phyloP scores from a whole-genome alignment of 2,888 invertebrate species.

The Calephelis perditalis region DNA sequence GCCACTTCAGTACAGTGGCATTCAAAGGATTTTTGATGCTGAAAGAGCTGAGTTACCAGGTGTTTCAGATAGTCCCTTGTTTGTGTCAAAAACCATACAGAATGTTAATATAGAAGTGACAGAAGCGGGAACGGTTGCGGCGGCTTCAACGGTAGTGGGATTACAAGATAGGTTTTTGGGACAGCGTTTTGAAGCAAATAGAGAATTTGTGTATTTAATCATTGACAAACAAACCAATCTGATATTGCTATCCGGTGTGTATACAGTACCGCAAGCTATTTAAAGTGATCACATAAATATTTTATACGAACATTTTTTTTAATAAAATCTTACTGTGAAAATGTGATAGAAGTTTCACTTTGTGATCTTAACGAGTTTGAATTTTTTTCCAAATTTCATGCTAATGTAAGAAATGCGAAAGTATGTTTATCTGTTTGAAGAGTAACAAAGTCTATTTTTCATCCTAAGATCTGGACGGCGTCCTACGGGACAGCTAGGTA shows the following conservation, averaged over 20 bases:
- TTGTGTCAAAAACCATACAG: constrained; percentile 81
- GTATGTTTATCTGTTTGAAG: too few species aligned
- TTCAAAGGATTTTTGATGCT: constrained; percentile 80
- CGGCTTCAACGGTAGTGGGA: constrained; percentile 76
- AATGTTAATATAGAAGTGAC: constrained; percentile 85
- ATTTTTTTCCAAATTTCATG: too few species aligned
- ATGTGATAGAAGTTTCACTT: too few species aligned
- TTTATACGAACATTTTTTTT: background rate
- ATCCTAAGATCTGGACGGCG: too few species aligned
- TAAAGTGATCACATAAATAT: constrained; percentile 23
- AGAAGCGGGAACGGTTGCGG: constrained; percentile 85
- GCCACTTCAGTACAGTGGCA: constrained; percentile 76
- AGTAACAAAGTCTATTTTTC: too few species aligned
- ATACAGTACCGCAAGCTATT: constrained; percentile 48
- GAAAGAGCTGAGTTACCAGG: constrained; percentile 77
- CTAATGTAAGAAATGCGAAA: too few species aligned
- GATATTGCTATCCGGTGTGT: constrained; percentile 81
- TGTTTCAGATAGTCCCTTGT: constrained; percentile 75
- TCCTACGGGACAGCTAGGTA: too few species aligned
- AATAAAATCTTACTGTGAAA: too few species aligned
- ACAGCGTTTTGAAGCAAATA: constrained; percentile 80
- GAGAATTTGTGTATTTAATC: constrained; percentile 82
- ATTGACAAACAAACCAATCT: constrained; percentile 78
- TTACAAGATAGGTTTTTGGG: constrained; percentile 62
- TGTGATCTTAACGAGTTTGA: too few species aligned